Percentiles rank a stretch among this genome's conserved stretches.
Conservation (phyloP, 2,113 vertebrate genomes). For the Condylura cristata region DNA sequence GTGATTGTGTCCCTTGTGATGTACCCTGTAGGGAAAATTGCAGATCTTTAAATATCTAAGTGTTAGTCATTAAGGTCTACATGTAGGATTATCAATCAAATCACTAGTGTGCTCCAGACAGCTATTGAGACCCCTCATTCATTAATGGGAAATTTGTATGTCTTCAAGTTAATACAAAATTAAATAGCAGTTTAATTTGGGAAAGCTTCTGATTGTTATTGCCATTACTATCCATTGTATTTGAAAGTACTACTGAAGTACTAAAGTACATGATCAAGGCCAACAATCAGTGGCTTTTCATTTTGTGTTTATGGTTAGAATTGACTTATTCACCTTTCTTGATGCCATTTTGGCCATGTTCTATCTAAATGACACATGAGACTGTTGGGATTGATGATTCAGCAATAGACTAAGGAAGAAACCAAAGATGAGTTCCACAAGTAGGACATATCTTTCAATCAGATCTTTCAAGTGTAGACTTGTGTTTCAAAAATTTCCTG, state of each 20-base stretch:
- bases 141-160: constrained; percentile 49
- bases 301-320: background rate
- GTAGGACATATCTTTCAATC: background rate
- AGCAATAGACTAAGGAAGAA: background rate
- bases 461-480: background rate
- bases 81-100: constrained; percentile 58
- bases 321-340: background rate
- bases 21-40: constrained; percentile 1
- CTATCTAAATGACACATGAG: background rate
- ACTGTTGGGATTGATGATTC: background rate
- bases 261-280: background rate
- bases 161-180: constrained; percentile 36
- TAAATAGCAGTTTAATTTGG: constrained; percentile 24
- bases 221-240: background rate
- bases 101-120: constrained; percentile 16
- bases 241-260: background rate
- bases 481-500: background rate
- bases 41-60: constrained; percentile 54
- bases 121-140: constrained; percentile 36
- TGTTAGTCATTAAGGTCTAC: constrained; percentile 62
- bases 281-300: background rate
- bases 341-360: background rate
- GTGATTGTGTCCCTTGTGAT: constrained; percentile 56
- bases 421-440: background rate
- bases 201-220: background rate